These are phyloP conservation scores for Ooceraea biroi DNA, from an alignment of 1,140 invertebrate genomes.

Conservation along the genomic window DNA sequence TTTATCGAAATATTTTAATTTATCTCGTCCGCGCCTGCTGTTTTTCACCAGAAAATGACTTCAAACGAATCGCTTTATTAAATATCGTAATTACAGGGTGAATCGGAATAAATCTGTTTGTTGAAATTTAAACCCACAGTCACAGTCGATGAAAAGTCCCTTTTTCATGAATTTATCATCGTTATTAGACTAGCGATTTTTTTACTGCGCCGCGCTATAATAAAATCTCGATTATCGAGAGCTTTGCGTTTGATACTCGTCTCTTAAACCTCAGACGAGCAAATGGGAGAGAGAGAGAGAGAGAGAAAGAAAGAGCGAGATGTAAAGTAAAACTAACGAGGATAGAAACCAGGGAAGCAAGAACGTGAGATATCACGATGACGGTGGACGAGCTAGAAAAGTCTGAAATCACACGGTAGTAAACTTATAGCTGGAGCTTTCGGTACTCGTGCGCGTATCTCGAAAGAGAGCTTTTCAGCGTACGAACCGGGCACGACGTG, in stretches of 20 bases:
- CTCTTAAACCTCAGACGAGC: neutral
- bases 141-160: neutral
- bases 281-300: neutral
- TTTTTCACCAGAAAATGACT: slow-evolving; percentile 22
- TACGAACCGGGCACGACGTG: slow-evolving; percentile 26
- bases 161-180: neutral
- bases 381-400: slow-evolving; percentile 56
- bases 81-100: slow-evolving; percentile 19
- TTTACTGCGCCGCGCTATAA: neutral
- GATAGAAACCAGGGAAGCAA: slow-evolving; percentile 25
- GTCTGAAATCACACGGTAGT: slow-evolving; percentile 66
- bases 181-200: neutral
- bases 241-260: too few species aligned
- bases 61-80: slow-evolving; percentile 20
- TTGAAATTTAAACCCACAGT: neutral
- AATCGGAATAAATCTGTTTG: neutral
- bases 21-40: neutral
- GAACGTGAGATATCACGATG: slow-evolving; percentile 31
- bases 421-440: slow-evolving; percentile 62
- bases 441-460: slow-evolving; percentile 25
- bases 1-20: slow-evolving; percentile 43
- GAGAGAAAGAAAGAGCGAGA: too few species aligned
- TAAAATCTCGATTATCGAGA: slow-evolving; percentile 6
- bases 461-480: slow-evolving; percentile 51
- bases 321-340: slow-evolving; percentile 44